phyloP scores from a whole-genome alignment of 2,888 invertebrate genomes.

The Rapana venosa region DNA sequence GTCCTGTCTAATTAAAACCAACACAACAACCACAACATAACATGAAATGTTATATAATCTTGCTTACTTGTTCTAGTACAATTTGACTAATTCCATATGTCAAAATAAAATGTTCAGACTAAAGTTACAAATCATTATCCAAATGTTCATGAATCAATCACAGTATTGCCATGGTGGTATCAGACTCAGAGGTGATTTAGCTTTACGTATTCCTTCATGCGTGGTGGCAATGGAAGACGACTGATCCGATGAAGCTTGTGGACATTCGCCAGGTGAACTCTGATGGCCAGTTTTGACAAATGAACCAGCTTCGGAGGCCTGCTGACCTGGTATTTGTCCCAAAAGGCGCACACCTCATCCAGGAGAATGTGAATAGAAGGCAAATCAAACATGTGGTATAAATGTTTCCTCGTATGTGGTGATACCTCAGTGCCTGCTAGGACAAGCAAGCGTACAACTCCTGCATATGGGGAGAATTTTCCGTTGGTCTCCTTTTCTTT shows the following conservation, averaged over 20 bases:
- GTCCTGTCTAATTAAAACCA: background rate
- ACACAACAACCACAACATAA: background rate
- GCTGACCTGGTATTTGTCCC: conserved; percentile 44
- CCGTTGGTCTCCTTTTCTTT: conserved; percentile 2
- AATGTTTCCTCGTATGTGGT: conserved; percentile 29
- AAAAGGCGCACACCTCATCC: conserved; percentile 53
- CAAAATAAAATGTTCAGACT: background rate
- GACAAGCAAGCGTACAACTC: conserved; percentile 57
- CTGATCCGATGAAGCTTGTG: conserved; percentile 54
- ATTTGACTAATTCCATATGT: background rate
- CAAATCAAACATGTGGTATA: conserved; percentile 33
- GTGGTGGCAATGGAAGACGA: conserved; percentile 55
- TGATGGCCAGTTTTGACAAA: conserved; percentile 53
- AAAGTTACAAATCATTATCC: background rate
- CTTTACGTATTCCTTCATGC: conserved; percentile 56
- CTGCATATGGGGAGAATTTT: conserved; percentile 55
- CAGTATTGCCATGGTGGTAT: background rate
- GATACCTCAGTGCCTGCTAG: conserved; percentile 49
- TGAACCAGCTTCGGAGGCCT: conserved; percentile 53
- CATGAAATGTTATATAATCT: background rate
- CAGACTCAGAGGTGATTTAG: conserved; percentile 48
- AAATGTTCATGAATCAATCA: background rate
- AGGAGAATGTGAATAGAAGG: conserved; percentile 46
- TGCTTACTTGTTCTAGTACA: background rate
- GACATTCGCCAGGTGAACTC: conserved; percentile 50